Conservation (phyloP, 2,113 vertebrate species). For the Ophthalmolycus amberensis region DNA sequence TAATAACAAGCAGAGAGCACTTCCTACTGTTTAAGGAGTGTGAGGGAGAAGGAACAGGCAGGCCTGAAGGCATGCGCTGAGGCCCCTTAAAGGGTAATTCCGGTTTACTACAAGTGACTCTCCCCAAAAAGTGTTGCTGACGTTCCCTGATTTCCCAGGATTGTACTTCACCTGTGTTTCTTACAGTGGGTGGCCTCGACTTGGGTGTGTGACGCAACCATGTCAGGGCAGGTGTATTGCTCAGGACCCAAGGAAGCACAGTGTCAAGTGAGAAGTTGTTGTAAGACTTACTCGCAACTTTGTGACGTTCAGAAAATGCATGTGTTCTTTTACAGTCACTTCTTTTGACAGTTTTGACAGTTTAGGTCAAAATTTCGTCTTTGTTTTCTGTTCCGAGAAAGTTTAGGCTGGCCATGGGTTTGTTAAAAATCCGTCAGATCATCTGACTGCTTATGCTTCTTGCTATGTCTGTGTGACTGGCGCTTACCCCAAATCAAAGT, state of each 20-base stretch:
- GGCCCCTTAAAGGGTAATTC: conserved; percentile 7
- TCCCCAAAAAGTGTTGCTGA: neutral
- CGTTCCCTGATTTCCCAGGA: too few species aligned
- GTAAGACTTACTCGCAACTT: neutral
- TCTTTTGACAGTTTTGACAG: neutral
- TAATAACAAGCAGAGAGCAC: conserved; percentile 48
- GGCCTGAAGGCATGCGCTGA: neutral
- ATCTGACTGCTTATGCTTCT: neutral
- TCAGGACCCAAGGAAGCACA: neutral
- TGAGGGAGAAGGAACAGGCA: neutral
- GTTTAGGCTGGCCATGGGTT: neutral
- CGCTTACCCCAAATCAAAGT: neutral
- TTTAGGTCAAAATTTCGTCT: neutral
- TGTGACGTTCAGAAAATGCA: neutral
- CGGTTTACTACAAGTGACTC: neutral
- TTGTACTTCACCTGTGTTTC: neutral
- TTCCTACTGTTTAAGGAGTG: conserved; percentile 27
- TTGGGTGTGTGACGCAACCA: neutral
- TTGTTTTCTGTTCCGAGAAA: neutral
- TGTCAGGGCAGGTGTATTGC: neutral
- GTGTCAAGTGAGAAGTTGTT: neutral
- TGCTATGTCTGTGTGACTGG: neutral
- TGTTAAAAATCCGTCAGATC: neutral
- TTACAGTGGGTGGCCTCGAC: neutral
- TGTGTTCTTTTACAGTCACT: neutral